Conservation (phyloP, 2,888 invertebrate species). For the Apodemia mormo region DNA sequence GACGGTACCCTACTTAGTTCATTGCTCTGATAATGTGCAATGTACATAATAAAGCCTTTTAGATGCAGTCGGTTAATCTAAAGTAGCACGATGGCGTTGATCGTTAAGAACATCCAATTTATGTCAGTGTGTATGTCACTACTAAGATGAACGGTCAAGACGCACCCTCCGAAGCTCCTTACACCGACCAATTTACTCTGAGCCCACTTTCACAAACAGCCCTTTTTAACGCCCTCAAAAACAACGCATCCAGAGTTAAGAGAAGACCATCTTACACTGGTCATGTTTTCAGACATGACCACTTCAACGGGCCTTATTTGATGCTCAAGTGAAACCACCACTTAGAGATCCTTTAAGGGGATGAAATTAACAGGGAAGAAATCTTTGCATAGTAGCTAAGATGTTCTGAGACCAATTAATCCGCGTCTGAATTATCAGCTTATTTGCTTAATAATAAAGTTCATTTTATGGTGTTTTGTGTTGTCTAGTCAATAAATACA, state of each 20-base stretch:
- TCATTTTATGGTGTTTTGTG: constrained; percentile 58
- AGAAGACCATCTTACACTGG: constrained; percentile 53
- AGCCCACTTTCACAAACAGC: constrained; percentile 44
- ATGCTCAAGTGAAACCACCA: constrained; percentile 47
- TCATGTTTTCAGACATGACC: constrained; percentile 61
- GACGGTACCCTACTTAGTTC: not conserved
- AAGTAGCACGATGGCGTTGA: constrained; percentile 20
- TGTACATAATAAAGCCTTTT: constrained; percentile 18
- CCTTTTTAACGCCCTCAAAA: constrained; percentile 49
- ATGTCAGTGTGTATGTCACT: constrained; percentile 44
- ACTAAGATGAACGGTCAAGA: constrained; percentile 60
- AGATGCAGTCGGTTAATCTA: constrained; percentile 19
- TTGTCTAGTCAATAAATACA: constrained; percentile 65
- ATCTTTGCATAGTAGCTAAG: constrained; percentile 37
- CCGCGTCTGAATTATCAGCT: not conserved
- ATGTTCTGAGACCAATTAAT: constrained; percentile 23
- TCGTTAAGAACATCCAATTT: constrained; percentile 39
- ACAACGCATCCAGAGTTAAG: constrained; percentile 48
- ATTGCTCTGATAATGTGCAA: not conserved
- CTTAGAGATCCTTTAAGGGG: constrained; percentile 38
- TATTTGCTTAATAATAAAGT: not conserved
- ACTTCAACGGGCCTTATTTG: constrained; percentile 68
- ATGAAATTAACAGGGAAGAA: constrained; percentile 38
- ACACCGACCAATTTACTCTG: constrained; percentile 45
- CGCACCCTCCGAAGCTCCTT: constrained; percentile 57